phyloP scores from a whole-genome alignment of 64 coral and sea anemone species.

The Astreopora myriophthalma region DNA sequence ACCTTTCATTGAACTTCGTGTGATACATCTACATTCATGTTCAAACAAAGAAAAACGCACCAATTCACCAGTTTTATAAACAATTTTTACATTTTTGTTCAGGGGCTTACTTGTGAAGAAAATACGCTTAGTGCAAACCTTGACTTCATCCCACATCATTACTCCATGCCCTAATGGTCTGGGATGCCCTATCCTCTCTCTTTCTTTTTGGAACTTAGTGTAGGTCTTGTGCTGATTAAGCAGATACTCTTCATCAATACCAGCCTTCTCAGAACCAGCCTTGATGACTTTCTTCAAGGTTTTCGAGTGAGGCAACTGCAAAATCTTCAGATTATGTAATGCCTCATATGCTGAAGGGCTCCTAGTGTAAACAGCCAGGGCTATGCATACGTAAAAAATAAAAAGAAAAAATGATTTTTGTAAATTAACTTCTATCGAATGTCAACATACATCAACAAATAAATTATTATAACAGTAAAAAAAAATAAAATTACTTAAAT shows the following conservation, averaged over 20 bases:
- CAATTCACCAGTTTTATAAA: background rate
- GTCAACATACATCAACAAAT: background rate
- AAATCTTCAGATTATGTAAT: background rate
- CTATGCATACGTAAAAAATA: background rate
- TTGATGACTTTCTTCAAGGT: background rate
- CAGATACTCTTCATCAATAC: conserved; percentile 6
- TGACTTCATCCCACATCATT: conserved; percentile 52
- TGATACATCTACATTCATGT: too few species aligned
- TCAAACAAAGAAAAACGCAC: background rate
- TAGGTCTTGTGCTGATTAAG: background rate
- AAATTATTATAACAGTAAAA: background rate
- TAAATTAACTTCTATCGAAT: too few species aligned
- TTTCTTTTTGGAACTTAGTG: background rate
- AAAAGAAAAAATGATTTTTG: background rate
- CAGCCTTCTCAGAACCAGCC: background rate
- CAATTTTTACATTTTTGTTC: background rate
- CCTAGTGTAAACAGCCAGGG: background rate
- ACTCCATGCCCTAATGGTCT: background rate
- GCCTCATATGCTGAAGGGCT: too few species aligned
- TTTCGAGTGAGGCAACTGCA: background rate
- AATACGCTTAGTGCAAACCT: background rate
- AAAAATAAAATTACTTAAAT: too few species aligned
- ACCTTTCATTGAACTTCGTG: too few species aligned
- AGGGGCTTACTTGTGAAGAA: background rate
- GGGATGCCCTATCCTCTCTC: background rate